These are phyloP conservation scores for Camptogramma bilineatum DNA, from an alignment of 2,888 invertebrate genomes.

Conservation along the genomic window DNA sequence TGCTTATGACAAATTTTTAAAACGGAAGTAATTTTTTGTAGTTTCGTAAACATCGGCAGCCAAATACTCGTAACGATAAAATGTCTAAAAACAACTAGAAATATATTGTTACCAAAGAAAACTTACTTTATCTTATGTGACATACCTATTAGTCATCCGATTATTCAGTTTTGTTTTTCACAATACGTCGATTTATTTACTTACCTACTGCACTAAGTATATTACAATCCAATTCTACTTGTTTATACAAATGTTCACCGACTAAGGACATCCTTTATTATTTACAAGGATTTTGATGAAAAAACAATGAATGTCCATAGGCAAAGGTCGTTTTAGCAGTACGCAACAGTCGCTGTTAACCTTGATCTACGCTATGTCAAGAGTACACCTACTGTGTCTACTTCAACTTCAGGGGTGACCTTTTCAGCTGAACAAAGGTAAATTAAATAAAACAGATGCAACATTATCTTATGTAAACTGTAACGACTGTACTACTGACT, in stretches of 20 bases:
- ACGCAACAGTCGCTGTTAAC: constrained; percentile 66
- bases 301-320: constrained; percentile 72
- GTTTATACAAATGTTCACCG: constrained; percentile 72
- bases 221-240: constrained; percentile 40
- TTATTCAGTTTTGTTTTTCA: background rate
- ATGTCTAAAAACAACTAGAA: too few relatives aligned
- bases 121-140: background rate
- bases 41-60: too few relatives aligned
- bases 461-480: background rate
- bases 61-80: too few relatives aligned
- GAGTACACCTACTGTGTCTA: constrained; percentile 19
- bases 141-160: background rate
- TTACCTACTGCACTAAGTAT: background rate
- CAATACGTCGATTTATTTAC: constrained; percentile 11
- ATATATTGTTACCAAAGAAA: too few relatives aligned
- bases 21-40: too few relatives aligned
- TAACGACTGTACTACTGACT: background rate
- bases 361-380: constrained; percentile 67
- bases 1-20: too few relatives aligned
- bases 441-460: background rate
- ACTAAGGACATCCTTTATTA: constrained; percentile 75
- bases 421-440: constrained; percentile 15
- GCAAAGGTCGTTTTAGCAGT: constrained; percentile 66
- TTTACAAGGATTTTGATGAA: constrained; percentile 75
- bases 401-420: constrained; percentile 2